These are phyloP conservation scores for Scophthalmus maximus DNA, from an alignment of 2,113 vertebrate genomes.

Conservation along the genomic window DNA sequence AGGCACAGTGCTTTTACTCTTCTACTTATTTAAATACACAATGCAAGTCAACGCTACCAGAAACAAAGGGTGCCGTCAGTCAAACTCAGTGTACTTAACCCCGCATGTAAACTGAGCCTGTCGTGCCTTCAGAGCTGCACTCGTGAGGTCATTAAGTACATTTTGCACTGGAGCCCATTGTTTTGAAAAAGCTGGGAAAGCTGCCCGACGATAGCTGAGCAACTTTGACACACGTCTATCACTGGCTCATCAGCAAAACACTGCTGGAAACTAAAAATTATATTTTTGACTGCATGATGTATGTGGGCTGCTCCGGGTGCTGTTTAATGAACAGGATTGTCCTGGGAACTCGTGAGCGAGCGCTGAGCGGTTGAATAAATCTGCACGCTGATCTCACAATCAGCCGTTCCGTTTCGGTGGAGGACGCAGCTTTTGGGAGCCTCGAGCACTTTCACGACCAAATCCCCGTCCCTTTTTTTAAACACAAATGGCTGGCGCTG, in stretches of 20 bases:
- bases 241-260: slow-evolving; percentile 31
- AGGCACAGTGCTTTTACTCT: not conserved
- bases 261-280: slow-evolving; percentile 9
- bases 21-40: not conserved
- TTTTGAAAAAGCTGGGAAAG: too few relatives aligned
- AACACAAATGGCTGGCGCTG: slow-evolving; percentile 59
- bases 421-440: slow-evolving; percentile 48
- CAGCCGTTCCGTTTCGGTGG: slow-evolving; percentile 46
- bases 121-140: too few relatives aligned
- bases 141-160: too few relatives aligned
- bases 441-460: slow-evolving; percentile 43
- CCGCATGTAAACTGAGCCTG: too few relatives aligned
- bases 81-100: not conserved
- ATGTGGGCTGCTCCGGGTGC: slow-evolving; percentile 29
- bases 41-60: not conserved
- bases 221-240: not conserved
- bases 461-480: slow-evolving; percentile 40
- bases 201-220: too few relatives aligned
- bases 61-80: not conserved
- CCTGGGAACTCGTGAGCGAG: slow-evolving; percentile 23
- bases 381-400: slow-evolving; percentile 59
- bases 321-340: slow-evolving; percentile 51
- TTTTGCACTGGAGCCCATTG: too few relatives aligned
- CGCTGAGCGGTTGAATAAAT: slow-evolving; percentile 53
- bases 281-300: slow-evolving; percentile 21